Evolutionary conservation across 1,140 invertebrate genomes (phyloP).

Genomic region (Cyrtorhinus lividipennis): DNA sequence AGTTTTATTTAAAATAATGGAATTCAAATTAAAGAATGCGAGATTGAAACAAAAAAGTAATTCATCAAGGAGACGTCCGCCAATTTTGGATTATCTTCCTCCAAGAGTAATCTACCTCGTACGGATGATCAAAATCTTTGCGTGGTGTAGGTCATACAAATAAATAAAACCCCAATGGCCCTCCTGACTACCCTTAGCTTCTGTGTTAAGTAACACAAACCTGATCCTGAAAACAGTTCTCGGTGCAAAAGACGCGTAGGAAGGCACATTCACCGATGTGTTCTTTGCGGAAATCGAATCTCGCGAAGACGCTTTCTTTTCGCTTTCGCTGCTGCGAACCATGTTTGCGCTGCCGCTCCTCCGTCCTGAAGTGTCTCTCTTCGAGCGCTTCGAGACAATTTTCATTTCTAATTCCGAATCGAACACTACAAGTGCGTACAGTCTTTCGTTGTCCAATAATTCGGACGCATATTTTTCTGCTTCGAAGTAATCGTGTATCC

Average conservation of each 20-base stretch:
- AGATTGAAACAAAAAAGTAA: background rate
- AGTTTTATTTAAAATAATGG: too few relatives aligned
- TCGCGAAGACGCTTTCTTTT: background rate
- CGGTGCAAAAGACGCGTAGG: too few relatives aligned
- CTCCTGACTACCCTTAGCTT: too few relatives aligned
- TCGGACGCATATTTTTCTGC: conserved; percentile 30
- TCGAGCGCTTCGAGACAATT: background rate
- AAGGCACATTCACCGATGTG: background rate
- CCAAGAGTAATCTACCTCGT: background rate
- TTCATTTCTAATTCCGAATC: conserved; percentile 17
- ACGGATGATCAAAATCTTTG: background rate
- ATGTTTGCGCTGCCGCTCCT: background rate
- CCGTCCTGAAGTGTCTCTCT: background rate
- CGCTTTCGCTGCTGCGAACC: background rate
- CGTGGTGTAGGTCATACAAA: background rate
- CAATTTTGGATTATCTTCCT: background rate
- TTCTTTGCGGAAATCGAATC: background rate
- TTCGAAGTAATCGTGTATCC: conserved; percentile 31
- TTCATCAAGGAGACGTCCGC: background rate
- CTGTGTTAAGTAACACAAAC: too few relatives aligned
- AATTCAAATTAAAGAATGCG: too few relatives aligned
- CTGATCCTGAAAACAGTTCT: background rate
- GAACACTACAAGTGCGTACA: conserved; percentile 35
- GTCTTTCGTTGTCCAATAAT: conserved; percentile 29
- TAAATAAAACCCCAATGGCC: background rate